Base-by-base conservation (phyloP, 30 jellyfish, hydroid and myxozoan species). In the Euphysa ruthae region DNA sequence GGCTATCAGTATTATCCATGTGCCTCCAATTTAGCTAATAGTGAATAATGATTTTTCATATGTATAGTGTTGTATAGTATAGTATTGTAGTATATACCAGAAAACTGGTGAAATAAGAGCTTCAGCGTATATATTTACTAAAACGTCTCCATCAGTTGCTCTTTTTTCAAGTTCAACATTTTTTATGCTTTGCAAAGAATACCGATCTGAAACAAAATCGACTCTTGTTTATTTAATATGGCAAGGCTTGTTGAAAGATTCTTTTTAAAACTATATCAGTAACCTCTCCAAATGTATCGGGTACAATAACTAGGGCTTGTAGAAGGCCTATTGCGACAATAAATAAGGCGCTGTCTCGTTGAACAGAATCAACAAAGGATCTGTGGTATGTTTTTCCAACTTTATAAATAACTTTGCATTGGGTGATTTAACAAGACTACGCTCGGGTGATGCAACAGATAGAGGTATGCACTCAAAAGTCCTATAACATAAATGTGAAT, bases 241-340 rank as follows among this genome's bases (percentile, higher is more conserved):
- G 16, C n/a, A 15, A 8, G 23, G 52, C 75, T 16, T 12, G 24
- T 13, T 52, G 13, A 12, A 63, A n/a, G 13, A 63, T 8, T 29
- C 15, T 63, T 27, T 35, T 63, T 15, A 63, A 35, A 15, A 63
- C 30, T 63, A 10, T 18, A 21, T 16, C n/a, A 10, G 72, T 62
- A 15, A 68, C 64, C 71, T 55, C 70, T 1, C 32, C 49, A 55
- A 69, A 79, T 43, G 93, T 69, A 16, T 49, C 30, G 7, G 74
- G 27, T 21, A 70, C 26, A 55, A 16, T 58, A 14, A 43, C 63
- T 18, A 79, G 27, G 56, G 28, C 71, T 26, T 71, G 93, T 30
- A 78, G 6, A 3, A 78, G 58, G 23, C 85, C 93, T 77, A 66
- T 78, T 19, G 80, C 89, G 56, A 66, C 93, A 21, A 78, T 33